phyloP scores from a whole-genome alignment of 2,888 invertebrate genomes.

The Macropis europaea region DNA sequence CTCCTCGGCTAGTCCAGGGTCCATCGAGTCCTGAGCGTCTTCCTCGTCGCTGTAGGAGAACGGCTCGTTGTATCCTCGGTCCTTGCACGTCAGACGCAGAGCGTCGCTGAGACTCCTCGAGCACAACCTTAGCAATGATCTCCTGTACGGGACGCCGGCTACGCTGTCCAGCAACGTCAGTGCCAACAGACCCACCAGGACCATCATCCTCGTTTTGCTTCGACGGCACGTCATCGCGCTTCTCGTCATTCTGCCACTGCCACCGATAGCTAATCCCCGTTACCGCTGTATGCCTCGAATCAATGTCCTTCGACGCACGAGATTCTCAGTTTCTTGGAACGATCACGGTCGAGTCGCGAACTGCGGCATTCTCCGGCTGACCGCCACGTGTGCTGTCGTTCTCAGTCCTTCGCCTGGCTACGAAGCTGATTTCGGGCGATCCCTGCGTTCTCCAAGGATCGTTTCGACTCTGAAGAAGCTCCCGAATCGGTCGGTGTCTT shows the following conservation, averaged over 20 bases:
- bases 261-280: too few species aligned
- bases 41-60: conserved; percentile 68
- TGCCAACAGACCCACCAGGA: conserved; percentile 47
- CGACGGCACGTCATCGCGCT: not conserved
- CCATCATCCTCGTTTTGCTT: conserved; percentile 14
- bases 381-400: conserved; percentile 10
- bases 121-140: conserved; percentile 66
- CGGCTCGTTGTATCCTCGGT: conserved; percentile 74
- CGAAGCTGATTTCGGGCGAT: not conserved
- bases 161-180: conserved; percentile 45
- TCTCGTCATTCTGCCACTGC: conserved; percentile 5
- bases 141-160: conserved; percentile 40
- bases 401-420: too few species aligned
- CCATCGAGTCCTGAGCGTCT: conserved; percentile 44
- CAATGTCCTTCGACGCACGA: not conserved
- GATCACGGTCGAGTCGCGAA: conserved; percentile 6
- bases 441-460: too few species aligned
- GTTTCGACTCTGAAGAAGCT: too few species aligned
- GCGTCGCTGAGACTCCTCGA: conserved; percentile 75
- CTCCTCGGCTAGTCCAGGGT: conserved; percentile 74
- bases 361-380: conserved; percentile 16
- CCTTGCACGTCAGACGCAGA: conserved; percentile 69
- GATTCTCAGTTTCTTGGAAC: not conserved
- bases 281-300: too few species aligned
- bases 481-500: too few species aligned